Evolutionary conservation across 1,140 invertebrate species (phyloP), one percentile per base, ranked within the genome.

Genomic region (Batillaria attramentaria): DNA sequence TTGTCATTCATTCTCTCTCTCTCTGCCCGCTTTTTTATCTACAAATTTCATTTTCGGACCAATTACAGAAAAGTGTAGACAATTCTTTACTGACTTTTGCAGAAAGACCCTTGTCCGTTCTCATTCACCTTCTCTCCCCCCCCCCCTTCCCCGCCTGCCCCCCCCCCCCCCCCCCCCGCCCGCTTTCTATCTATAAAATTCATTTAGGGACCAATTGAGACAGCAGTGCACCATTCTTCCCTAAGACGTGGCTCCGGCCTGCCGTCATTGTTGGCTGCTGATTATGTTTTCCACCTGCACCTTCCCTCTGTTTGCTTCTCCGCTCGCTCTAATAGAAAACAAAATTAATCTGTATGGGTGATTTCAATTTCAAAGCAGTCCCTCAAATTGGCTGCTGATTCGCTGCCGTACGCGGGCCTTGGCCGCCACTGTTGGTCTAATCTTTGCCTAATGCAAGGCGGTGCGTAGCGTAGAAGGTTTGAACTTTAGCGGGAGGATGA

Each of bases 341-440:
- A 70, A 70, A 70, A 70, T 70, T 70, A 70, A 70, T 70, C 68
- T 70, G 31, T 70, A 70, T 70, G 39, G 68, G 31, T 70, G 68
- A 70, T 70, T 70, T 70, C 68, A 70, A 70, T 70, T 70, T 70
- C 68, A 70, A 70, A 70, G 68, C 31, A 35, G 6, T 13, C 37
- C 18, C 68, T 70, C 68, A 70, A 70, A 70, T 70, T 70, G 68
- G 68, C 68, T 41, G 24, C 65, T n/a, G n/a, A n/a, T n/a, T n/a
- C n/a, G n/a, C n/a, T n/a, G n/a, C n/a, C n/a, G n/a, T n/a, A n/a
- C n/a, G n/a, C n/a, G n/a, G n/a, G n/a, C n/a, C n/a, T n/a, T n/a
- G n/a, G n/a, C n/a, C n/a, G n/a, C n/a, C n/a, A n/a, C n/a, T n/a
- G n/a, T n/a, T n/a, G n/a, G n/a, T n/a, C n/a, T n/a, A n/a, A n/a